phyloP scores from a whole-genome alignment of 64 coral and sea anemone genomes.

The Pocillopora damicornis region DNA sequence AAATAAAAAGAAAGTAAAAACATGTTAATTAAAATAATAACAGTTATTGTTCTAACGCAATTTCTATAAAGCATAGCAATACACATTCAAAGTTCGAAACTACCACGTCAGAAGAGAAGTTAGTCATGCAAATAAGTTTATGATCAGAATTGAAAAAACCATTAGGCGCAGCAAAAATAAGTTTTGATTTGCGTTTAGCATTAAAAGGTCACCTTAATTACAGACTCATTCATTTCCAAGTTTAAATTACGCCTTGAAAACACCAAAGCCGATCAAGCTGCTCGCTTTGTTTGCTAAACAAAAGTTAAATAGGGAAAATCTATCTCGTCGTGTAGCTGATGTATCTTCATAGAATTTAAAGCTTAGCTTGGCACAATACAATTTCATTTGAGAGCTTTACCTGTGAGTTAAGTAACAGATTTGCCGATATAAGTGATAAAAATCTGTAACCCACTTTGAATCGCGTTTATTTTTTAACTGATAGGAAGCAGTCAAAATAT shows the following conservation, averaged over 20 bases:
- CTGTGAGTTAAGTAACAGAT: background rate
- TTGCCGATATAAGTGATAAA: background rate
- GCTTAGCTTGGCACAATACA: background rate
- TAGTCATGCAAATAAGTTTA: background rate
- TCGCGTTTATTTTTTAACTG: background rate
- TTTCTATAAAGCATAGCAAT: background rate
- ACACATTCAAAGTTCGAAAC: no score
- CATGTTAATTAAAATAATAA: no score
- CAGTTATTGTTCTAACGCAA: background rate
- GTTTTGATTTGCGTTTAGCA: background rate
- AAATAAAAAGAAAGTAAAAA: no score
- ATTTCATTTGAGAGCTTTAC: background rate
- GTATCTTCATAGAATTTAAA: background rate
- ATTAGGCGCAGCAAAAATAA: background rate
- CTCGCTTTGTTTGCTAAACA: conserved; percentile 35
- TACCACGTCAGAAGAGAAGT: background rate
- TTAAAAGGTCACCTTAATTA: conserved; percentile 5
- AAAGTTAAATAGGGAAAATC: conserved; percentile 18
- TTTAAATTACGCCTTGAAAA: conserved; percentile 4
- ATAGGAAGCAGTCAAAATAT: background rate
- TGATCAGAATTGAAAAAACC: background rate
- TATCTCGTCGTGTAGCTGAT: background rate
- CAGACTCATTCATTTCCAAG: background rate
- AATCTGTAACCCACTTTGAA: background rate
- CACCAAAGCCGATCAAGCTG: background rate